Evolutionary conservation across 2,113 vertebrate genomes (phyloP).

Genomic region (Diadophis punctatus): DNA sequence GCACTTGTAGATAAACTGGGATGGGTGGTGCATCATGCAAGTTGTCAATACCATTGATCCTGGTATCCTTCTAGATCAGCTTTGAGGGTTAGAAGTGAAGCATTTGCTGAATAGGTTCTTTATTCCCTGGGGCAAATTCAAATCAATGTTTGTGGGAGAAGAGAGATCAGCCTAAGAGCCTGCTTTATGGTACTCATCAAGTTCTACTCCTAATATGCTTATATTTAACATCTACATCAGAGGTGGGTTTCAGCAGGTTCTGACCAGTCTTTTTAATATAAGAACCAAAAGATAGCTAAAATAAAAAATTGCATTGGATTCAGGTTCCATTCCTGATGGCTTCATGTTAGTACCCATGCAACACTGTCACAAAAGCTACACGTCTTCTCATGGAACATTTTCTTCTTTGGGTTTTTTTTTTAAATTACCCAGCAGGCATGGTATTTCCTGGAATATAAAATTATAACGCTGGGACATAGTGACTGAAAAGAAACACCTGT

Average conservation of each 20-base stretch:
- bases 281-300: not conserved
- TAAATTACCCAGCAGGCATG: not conserved
- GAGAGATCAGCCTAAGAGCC: not conserved
- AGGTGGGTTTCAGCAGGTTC: no score
- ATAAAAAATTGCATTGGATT: not conserved
- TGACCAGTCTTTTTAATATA: not conserved
- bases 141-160: not conserved
- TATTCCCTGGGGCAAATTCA: not conserved
- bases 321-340: not conserved
- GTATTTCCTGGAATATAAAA: not conserved
- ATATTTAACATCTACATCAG: not conserved
- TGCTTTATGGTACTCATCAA: not conserved
- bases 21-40: not conserved
- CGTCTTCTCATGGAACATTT: not conserved
- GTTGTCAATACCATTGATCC: not conserved
- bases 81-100: not conserved
- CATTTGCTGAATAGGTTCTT: not conserved
- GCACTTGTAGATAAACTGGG: not conserved
- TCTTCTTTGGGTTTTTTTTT: not conserved
- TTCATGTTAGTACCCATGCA: not conserved
- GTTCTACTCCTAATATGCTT: not conserved
- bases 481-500: not conserved
- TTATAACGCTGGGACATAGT: not conserved
- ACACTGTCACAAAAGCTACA: not conserved
- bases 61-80: not conserved